Base-by-base conservation (phyloP, 1,140 invertebrate genomes). In the Amyelois transitella region DNA sequence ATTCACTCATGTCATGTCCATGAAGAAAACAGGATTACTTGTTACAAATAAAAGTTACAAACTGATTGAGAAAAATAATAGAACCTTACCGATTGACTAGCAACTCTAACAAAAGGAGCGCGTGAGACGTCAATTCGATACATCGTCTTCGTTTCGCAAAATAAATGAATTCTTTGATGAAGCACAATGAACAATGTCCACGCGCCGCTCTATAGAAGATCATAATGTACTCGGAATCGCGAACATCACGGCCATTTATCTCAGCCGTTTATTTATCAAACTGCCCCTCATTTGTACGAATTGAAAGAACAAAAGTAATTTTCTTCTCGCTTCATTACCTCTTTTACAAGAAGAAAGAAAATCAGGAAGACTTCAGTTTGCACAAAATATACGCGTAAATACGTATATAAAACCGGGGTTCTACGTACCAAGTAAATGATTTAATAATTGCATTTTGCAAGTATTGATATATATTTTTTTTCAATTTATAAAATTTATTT, bases 161-260 rank as follows among this genome's bases (percentile, higher is more conserved):
- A 66, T 74, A 62, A 68, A 77, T 70, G 68, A 72, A 68, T 77
- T 78, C 69, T 75, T 72, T 70, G 57, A 50, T 60, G 59, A 55
- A 43, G 21, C 50, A 81, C 77, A 81, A 81, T 81, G 74, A 64
- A 81, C 77, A 81, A 81, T 81, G 74, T 66, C 64, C 58, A 58
- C 59, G 24, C 32, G 32, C 61, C 66, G 60, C 55, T 64, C 58
- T 71, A 66, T 67, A 66, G 59, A 72, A 69, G 66, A 49, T 64
- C 65, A 62, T 63, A 54, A 60, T 65, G 17, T 38, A 66, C 53
- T 56, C 51, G 50, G 53, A 57, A 67, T 72, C 69, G 69, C 72
- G 48, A 38, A 38, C 32, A 38, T 38, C 32, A 14, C n/a, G 17
- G 32, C 32, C 32, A 4, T 38, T 38, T 38, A 38, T 38, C 12